Evolutionary conservation across 2,888 invertebrate genomes (phyloP).

Genomic region (Mythimna pallens): DNA sequence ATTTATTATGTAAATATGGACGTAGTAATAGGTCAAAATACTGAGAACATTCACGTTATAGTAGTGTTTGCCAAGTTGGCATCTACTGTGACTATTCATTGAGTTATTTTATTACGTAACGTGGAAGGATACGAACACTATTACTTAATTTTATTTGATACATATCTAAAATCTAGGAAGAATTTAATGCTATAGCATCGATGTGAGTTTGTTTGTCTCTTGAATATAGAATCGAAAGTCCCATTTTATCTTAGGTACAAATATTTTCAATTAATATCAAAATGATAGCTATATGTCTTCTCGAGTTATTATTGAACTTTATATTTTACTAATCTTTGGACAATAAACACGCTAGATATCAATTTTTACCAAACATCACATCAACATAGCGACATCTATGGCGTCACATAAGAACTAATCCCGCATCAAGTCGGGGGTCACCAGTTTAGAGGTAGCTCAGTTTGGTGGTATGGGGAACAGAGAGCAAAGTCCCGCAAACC

Average conservation of each 20-base stretch:
- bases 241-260: not conserved
- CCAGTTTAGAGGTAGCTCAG: too few relatives aligned
- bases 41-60: conserved; percentile 65
- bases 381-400: too few relatives aligned
- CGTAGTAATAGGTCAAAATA: conserved; percentile 72
- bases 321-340: not conserved
- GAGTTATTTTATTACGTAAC: conserved; percentile 70
- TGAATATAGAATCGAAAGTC: not conserved
- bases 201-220: not conserved
- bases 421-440: too few relatives aligned
- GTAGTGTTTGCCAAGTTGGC: conserved; percentile 75
- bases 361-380: not conserved
- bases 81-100: conserved; percentile 62
- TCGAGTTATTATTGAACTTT: not conserved
- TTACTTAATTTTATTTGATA: conserved; percentile 16
- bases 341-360: not conserved
- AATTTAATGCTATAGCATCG: not conserved
- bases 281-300: not conserved
- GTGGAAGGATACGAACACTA: conserved; percentile 35
- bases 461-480: too few relatives aligned
- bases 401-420: too few relatives aligned
- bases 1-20: conserved; percentile 63
- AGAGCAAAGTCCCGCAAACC: too few relatives aligned
- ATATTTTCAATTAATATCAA: not conserved
- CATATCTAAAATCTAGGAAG: not conserved